These are phyloP conservation scores for Callionymus lyra DNA, from an alignment of 2,113 vertebrate genomes.

Conservation along the genomic window DNA sequence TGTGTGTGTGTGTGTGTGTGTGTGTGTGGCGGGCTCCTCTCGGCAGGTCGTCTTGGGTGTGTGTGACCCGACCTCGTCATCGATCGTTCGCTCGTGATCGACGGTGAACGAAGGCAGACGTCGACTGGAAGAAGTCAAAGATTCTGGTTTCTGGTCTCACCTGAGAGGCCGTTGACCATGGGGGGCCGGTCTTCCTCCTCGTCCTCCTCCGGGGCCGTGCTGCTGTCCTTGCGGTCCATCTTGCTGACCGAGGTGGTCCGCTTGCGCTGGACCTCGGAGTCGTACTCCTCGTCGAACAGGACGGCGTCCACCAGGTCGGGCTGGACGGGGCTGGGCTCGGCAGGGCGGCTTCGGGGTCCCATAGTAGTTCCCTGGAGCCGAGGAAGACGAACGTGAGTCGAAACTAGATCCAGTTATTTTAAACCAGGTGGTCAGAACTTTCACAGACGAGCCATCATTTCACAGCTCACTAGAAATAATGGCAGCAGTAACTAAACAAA, in stretches of 20 bases:
- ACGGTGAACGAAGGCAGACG: conserved; percentile 21
- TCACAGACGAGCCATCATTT: too few relatives aligned
- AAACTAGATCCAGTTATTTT: too few relatives aligned
- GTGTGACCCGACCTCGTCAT: conserved; percentile 10
- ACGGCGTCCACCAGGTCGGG: conserved; percentile 93
- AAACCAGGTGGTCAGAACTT: too few relatives aligned
- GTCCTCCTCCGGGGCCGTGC: conserved; percentile 89
- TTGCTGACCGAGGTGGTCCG: conserved; percentile 95
- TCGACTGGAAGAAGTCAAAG: background rate
- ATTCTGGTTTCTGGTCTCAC: conserved; percentile 56
- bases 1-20: conserved; percentile 14
- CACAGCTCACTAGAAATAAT: too few relatives aligned
- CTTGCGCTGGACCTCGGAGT: conserved; percentile 86
- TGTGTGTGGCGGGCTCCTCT: conserved; percentile 20
- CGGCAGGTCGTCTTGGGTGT: conserved; percentile 33
- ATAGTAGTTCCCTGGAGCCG: conserved; percentile 88
- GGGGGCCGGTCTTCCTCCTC: conserved; percentile 90
- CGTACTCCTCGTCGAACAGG: conserved; percentile 93
- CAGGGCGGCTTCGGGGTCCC: conserved; percentile 93
- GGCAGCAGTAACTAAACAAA: too few relatives aligned
- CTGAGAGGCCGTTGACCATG: conserved; percentile 76
- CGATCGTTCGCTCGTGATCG: conserved; percentile 15
- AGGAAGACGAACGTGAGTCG: background rate
- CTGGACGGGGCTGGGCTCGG: conserved; percentile 91
- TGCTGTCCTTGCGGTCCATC: conserved; percentile 91